Percentiles rank a stretch among this genome's conserved stretches.
Conservation (phyloP, 2,888 invertebrate species). For the Mesorhabditis belari region DNA sequence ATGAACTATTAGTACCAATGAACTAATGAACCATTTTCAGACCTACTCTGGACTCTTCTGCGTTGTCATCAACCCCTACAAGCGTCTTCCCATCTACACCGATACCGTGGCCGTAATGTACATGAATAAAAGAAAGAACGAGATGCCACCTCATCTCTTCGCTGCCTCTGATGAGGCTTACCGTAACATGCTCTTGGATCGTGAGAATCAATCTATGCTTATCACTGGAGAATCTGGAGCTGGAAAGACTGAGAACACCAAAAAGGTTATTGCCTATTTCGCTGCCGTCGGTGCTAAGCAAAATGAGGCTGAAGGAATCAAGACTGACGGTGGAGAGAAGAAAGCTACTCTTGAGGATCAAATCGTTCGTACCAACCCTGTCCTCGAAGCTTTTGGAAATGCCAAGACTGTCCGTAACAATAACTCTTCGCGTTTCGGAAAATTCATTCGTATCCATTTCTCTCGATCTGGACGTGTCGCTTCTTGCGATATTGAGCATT, state of each 20-base stretch:
- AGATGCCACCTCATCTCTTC: slow-evolving; percentile 99
- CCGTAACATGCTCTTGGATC: slow-evolving; percentile 71
- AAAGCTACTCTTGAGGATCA: slow-evolving; percentile 91
- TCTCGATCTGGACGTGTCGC: slow-evolving; percentile 78
- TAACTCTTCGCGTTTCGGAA: slow-evolving; percentile 99
- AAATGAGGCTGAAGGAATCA: slow-evolving; percentile 10
- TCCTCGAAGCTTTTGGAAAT: slow-evolving; percentile 98
- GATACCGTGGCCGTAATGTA: slow-evolving; percentile 63
- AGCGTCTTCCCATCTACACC: slow-evolving; percentile 51
- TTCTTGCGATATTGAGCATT: slow-evolving; percentile 99
- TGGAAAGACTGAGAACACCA: slow-evolving; percentile 99
- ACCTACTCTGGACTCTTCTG: slow-evolving; percentile 52
- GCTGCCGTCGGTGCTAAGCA: slow-evolving; percentile 64
- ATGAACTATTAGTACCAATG: background rate
- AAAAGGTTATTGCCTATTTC: slow-evolving; percentile 80
- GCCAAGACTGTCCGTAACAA: slow-evolving; percentile 99
- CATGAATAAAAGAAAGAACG: slow-evolving; percentile 97
- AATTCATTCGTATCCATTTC: slow-evolving; percentile 99
- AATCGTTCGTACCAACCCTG: slow-evolving; percentile 98
- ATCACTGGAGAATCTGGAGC: slow-evolving; percentile 96
- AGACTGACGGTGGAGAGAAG: slow-evolving; percentile 18
- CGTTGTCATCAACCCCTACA: slow-evolving; percentile 52
- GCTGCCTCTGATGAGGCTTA: slow-evolving; percentile 89
- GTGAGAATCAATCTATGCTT: slow-evolving; percentile 76
- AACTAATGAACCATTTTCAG: slow-evolving; percentile 19